Evolutionary conservation across 1,140 invertebrate genomes (phyloP).

Genomic region (Drosophila bocqueti): DNA sequence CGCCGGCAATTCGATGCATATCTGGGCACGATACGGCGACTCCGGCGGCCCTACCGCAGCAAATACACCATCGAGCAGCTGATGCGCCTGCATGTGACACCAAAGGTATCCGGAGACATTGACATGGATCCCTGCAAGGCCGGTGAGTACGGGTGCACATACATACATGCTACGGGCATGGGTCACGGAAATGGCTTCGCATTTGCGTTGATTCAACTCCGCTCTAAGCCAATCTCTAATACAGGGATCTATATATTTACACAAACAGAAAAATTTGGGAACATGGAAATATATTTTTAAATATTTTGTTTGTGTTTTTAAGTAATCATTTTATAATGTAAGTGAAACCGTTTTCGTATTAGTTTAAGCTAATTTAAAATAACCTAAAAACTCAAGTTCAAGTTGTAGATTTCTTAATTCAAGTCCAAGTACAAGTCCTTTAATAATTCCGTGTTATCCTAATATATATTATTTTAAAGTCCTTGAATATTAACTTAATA

Average conservation of each 20-base stretch:
- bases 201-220: conserved; percentile 40
- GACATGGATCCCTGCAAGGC: conserved; percentile 95
- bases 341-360: no score
- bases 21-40: conserved; percentile 39
- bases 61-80: conserved; percentile 90
- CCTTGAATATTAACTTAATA: no score
- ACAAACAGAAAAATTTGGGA: neutral
- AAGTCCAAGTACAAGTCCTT: no score
- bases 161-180: conserved; percentile 7
- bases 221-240: conserved; percentile 44
- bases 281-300: no score
- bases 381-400: neutral
- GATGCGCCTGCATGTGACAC: conserved; percentile 87
- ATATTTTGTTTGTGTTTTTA: no score
- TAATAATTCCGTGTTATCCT: neutral
- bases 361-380: neutral
- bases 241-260: conserved; percentile 30
- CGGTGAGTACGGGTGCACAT: conserved; percentile 87
- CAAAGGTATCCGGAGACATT: conserved; percentile 90
- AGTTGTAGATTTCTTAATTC: neutral
- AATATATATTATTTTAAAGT: neutral
- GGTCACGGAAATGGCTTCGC: conserved; percentile 46
- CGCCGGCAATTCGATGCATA: conserved; percentile 49
- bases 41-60: conserved; percentile 65
- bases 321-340: neutral